phyloP scores from a whole-genome alignment of 2,113 vertebrate species.

The Petaurus breviceps region DNA sequence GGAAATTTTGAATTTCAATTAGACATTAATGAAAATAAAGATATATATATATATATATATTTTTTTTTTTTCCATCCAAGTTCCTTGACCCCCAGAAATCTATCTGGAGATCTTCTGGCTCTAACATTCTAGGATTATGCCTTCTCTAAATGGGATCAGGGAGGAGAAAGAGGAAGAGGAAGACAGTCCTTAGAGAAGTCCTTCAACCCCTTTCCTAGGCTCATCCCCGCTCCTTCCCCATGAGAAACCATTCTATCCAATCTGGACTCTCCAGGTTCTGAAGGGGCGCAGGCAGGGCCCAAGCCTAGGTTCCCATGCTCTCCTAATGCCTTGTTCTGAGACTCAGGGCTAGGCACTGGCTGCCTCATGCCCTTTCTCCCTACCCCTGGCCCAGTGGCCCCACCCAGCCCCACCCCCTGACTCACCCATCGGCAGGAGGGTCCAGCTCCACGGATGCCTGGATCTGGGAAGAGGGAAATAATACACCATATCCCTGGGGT shows the following conservation, averaged over 20 bases:
- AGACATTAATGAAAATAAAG: neutral
- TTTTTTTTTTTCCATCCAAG: neutral
- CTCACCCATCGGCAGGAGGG: constrained; percentile 40
- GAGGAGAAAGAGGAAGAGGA: neutral
- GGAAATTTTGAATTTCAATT: neutral
- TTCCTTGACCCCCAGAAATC: neutral
- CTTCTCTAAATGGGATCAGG: neutral
- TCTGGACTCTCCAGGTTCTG: neutral
- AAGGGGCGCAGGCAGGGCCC: too few relatives aligned
- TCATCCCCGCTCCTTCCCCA: neutral
- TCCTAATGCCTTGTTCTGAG: neutral
- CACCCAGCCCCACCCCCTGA: constrained; percentile 49
- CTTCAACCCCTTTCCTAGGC: neutral
- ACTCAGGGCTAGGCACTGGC: neutral
- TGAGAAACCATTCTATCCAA: neutral
- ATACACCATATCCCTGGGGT: neutral
- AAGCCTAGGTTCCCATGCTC: too few relatives aligned
- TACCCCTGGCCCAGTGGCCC: constrained; percentile 11
- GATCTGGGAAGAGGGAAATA: neutral
- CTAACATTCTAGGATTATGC: neutral
- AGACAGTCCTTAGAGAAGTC: neutral
- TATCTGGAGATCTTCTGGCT: neutral
- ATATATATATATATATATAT: too few relatives aligned
- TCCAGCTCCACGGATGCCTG: neutral
- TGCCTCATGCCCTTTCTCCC: constrained; percentile 47